phyloP scores from a whole-genome alignment of 2,888 invertebrate genomes.

The Diploptera punctata region DNA sequence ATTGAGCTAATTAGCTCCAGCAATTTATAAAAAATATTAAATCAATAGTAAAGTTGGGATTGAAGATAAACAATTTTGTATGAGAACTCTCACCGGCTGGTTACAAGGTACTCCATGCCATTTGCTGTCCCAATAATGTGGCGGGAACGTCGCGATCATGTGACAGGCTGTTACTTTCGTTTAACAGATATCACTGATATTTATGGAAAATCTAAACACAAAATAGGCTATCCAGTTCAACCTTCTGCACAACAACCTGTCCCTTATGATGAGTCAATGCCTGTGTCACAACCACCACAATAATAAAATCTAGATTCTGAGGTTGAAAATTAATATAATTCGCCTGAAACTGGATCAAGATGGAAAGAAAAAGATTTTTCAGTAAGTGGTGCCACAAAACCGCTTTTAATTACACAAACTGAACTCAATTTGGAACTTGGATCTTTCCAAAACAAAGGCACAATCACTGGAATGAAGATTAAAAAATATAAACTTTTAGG shows the following conservation, averaged over 20 bases:
- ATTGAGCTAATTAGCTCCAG: not conserved
- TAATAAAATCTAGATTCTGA: not conserved
- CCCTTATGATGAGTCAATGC: not conserved
- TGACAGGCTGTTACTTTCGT: not conserved
- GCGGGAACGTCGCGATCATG: not conserved
- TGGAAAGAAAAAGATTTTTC: constrained; percentile 7
- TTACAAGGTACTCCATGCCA: not conserved
- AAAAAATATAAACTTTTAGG: not conserved
- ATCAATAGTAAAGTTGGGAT: no score
- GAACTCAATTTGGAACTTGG: not conserved
- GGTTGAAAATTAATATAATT: not conserved
- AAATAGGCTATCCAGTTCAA: not conserved
- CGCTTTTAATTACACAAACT: not conserved
- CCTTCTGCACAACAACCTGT: not conserved
- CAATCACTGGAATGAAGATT: not conserved
- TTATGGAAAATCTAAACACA: not conserved
- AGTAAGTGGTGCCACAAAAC: no score
- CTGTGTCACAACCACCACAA: not conserved
- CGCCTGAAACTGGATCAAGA: not conserved
- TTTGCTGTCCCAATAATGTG: not conserved
- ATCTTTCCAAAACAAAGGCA: not conserved
- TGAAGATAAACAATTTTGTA: no score
- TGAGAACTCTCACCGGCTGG: not conserved
- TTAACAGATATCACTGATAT: not conserved
- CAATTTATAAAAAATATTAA: no score